These are phyloP conservation scores for Gorsachius magnificus DNA, from an alignment of 2,797 vertebrate genomes.

Conservation along the genomic window DNA sequence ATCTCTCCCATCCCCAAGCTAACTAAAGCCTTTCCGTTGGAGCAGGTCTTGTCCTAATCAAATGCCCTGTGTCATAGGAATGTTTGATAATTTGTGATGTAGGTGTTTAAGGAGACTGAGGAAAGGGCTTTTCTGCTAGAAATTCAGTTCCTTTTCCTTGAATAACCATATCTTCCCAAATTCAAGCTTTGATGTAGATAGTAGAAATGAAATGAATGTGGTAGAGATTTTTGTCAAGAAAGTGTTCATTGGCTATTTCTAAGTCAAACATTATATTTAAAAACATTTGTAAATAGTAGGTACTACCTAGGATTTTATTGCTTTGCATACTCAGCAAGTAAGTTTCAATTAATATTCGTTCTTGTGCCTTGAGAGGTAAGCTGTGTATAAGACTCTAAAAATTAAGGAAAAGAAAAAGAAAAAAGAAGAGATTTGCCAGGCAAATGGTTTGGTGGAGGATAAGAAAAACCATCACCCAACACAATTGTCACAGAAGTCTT, in stretches of 20 bases:
- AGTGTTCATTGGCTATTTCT: neutral
- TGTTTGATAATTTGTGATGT: neutral
- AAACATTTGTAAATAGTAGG: neutral
- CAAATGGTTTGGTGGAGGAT: neutral
- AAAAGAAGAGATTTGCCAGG: neutral
- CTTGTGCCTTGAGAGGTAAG: neutral
- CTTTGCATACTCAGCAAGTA: neutral
- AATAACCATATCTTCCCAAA: neutral
- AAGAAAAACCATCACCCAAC: neutral
- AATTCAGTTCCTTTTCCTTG: neutral
- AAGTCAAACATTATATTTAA: neutral
- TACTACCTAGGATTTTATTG: neutral
- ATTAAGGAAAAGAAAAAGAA: neutral
- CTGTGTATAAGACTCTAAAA: neutral
- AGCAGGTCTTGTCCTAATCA: neutral
- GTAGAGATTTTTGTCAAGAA: neutral
- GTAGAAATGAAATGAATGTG: neutral
- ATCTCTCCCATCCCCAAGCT: neutral
- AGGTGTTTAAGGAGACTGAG: neutral
- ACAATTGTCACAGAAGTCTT: neutral
- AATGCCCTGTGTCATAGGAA: neutral
- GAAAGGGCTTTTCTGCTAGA: neutral
- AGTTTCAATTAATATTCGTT: neutral
- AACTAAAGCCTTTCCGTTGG: neutral
- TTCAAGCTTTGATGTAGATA: neutral